Conservation (phyloP, 30 jellyfish, hydroid and myxozoan genomes). For the Pelagia noctiluca region DNA sequence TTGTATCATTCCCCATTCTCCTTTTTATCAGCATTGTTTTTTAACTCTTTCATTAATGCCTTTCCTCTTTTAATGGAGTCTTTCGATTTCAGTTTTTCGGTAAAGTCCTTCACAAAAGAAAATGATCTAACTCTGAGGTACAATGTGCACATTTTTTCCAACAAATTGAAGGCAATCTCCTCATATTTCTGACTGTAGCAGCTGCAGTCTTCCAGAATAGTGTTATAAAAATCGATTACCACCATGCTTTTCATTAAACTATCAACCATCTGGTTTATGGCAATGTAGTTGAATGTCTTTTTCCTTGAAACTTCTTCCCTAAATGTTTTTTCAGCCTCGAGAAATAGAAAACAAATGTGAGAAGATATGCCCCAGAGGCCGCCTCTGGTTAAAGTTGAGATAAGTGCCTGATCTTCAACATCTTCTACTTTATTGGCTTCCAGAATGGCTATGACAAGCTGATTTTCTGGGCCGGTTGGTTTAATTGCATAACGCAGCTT, state of each 20-base stretch:
- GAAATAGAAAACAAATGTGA: neutral
- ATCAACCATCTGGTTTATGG: conserved; percentile 3
- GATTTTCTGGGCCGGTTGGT: conserved; percentile 17
- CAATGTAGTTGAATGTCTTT: neutral
- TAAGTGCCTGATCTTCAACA: conserved; percentile 4
- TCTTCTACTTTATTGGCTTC: conserved; percentile 1
- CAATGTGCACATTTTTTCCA: neutral
- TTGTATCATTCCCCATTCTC: neutral
- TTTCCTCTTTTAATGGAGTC: neutral
- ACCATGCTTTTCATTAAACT: neutral
- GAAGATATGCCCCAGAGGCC: conserved; percentile 15
- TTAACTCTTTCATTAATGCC: neutral
- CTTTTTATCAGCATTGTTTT: neutral
- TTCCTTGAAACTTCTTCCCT: neutral
- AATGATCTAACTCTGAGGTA: neutral
- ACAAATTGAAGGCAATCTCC: neutral
- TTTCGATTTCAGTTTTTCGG: neutral
- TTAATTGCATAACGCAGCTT: conserved; percentile 44
- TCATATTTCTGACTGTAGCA: conserved; percentile 13
- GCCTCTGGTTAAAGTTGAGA: neutral
- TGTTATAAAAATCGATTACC: neutral
- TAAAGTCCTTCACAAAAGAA: neutral
- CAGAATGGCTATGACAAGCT: neutral
- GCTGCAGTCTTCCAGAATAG: conserved; percentile 45
- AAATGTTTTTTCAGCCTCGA: conserved; percentile 2